phyloP scores from a whole-genome alignment of 2,888 invertebrate genomes.

The Alcis repandata region DNA sequence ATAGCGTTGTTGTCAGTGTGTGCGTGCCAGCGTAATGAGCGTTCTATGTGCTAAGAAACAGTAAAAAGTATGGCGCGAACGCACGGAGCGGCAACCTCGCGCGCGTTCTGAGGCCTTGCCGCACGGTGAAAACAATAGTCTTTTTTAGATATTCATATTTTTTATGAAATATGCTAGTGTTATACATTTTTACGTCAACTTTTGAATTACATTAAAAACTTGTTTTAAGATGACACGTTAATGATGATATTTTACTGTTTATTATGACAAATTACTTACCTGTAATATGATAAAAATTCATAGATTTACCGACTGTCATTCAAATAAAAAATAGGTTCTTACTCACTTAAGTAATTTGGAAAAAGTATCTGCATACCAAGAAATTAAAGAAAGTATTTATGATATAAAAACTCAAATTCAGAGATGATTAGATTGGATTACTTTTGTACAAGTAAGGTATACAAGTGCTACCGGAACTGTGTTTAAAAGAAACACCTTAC shows the following conservation, averaged over 20 bases:
- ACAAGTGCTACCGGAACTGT: constrained; percentile 7
- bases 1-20: constrained; percentile 65
- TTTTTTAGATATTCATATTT: constrained; percentile 61
- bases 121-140: constrained; percentile 81
- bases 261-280: not conserved
- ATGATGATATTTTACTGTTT: not conserved
- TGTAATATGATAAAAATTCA: not conserved
- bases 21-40: constrained; percentile 81
- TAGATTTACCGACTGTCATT: not conserved
- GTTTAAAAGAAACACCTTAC: constrained; percentile 13
- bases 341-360: not conserved
- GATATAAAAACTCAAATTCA: not conserved
- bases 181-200: constrained; percentile 50
- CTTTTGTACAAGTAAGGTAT: too few species aligned
- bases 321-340: not conserved
- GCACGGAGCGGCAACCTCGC: constrained; percentile 81
- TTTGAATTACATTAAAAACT: not conserved
- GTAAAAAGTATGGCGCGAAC: constrained; percentile 87
- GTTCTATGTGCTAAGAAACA: constrained; percentile 87
- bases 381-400: too few species aligned
- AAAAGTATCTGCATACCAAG: too few species aligned
- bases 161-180: constrained; percentile 52
- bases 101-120: constrained; percentile 77
- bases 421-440: not conserved
- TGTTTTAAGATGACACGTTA: not conserved